Evolutionary conservation across 2,888 invertebrate species (phyloP).

Genomic region (Athripsodes cinereus): DNA sequence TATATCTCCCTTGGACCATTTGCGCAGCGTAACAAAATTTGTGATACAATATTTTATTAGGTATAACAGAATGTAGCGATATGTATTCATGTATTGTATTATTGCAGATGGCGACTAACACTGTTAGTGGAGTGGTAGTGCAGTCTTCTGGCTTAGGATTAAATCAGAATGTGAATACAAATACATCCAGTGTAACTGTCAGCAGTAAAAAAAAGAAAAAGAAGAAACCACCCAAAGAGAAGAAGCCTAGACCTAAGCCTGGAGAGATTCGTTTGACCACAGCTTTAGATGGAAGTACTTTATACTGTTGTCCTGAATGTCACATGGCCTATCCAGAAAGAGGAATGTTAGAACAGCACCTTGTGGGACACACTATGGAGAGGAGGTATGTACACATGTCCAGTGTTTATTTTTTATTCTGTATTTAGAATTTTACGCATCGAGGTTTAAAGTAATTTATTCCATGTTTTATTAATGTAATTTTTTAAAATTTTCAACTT

Average conservation of each 20-base stretch:
- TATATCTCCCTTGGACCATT: too few relatives aligned
- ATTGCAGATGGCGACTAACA: conserved; percentile 37
- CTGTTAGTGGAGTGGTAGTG: conserved; percentile 43
- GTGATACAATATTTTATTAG: too few relatives aligned
- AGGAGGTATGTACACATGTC: conserved; percentile 47
- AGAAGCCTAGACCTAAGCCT: conserved; percentile 77
- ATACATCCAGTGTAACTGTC: conserved; percentile 34
- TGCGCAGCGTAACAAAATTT: too few relatives aligned
- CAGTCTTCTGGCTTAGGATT: conserved; percentile 43
- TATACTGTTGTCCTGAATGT: conserved; percentile 83
- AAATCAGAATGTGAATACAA: conserved; percentile 39
- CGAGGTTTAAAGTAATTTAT: too few relatives aligned
- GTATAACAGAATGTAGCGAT: too few relatives aligned
- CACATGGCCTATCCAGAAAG: conserved; percentile 88
- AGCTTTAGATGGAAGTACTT: conserved; percentile 73
- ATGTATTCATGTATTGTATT: too few relatives aligned
- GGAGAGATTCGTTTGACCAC: conserved; percentile 78
- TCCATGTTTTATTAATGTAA: too few relatives aligned
- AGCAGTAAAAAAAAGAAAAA: conserved; percentile 71
- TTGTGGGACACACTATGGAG: conserved; percentile 82
- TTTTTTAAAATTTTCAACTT: too few relatives aligned
- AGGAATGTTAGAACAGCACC: conserved; percentile 75
- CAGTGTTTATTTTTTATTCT: too few relatives aligned
- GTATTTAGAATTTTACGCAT: too few relatives aligned
- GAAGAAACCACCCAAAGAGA: conserved; percentile 70